A percentile compares a stretch with the other conserved stretches of the same genome.
Conservation (phyloP, 2,113 vertebrate species). For the Perca schrenkii region DNA sequence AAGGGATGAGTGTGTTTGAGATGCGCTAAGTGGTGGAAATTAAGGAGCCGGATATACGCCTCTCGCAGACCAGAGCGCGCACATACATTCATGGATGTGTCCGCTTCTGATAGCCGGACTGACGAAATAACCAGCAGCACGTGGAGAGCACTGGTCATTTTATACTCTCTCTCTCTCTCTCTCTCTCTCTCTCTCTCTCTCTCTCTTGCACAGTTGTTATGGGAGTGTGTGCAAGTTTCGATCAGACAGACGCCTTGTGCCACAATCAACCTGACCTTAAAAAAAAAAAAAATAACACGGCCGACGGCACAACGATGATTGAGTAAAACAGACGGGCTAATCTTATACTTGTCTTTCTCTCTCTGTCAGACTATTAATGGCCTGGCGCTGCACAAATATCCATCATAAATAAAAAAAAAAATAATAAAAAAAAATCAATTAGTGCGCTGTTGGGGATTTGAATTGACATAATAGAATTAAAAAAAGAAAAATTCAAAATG, state of each 20-base stretch:
- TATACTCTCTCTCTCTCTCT: conserved; percentile 19
- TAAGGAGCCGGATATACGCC: conserved; percentile 61
- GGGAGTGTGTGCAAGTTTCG: conserved; percentile 12
- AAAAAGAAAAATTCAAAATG: background rate
- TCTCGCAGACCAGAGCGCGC: conserved; percentile 69
- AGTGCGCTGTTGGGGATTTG: background rate
- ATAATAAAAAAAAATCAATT: background rate
- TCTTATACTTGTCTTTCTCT: background rate
- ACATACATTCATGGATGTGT: conserved; percentile 38
- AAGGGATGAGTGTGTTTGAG: conserved; percentile 35
- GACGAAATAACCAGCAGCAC: conserved; percentile 58
- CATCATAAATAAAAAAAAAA: background rate
- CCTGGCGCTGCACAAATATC: background rate
- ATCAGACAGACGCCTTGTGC: background rate
- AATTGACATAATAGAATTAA: background rate
- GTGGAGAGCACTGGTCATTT: conserved; percentile 39
- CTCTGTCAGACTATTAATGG: background rate
- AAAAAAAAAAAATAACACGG: background rate
- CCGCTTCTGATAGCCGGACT: conserved; percentile 37
- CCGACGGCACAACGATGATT: background rate
- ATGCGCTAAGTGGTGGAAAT: conserved; percentile 54
- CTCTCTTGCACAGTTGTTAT: background rate
- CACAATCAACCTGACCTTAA: background rate
- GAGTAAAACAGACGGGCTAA: background rate
- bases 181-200: background rate